These are phyloP conservation scores for Protobothrops mucrosquamatus DNA, from an alignment of 2,113 vertebrate species.

Conservation along the genomic window DNA sequence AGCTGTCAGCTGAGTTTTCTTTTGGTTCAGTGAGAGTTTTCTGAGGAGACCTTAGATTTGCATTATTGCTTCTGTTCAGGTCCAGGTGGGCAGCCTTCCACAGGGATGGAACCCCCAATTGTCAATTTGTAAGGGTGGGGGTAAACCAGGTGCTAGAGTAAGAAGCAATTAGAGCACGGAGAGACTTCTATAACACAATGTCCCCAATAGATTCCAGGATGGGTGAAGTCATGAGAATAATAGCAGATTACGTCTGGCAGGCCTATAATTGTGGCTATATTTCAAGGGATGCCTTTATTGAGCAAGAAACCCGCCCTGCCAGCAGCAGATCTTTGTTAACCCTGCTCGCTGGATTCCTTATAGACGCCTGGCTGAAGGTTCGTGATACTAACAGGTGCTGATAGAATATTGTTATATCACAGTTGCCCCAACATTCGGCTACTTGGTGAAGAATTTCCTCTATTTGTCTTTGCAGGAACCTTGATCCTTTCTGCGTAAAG, in stretches of 20 bases:
- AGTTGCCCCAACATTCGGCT: not conserved
- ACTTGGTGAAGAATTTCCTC: not conserved
- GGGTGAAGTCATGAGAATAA: slow-evolving; percentile 45
- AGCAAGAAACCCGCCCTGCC: slow-evolving; percentile 13
- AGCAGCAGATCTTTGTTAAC: slow-evolving; percentile 34
- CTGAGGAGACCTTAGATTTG: not conserved
- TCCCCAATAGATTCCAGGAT: not conserved
- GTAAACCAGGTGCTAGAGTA: not conserved
- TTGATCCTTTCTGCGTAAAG: not conserved
- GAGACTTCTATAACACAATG: not conserved
- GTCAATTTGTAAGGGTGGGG: not conserved
- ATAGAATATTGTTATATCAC: not conserved
- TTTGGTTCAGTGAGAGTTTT: not conserved
- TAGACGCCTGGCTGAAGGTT: not conserved
- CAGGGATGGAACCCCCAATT: not conserved
- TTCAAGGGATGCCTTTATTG: not conserved
- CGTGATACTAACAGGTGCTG: not conserved
- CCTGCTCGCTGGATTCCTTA: not conserved
- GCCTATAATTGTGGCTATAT: slow-evolving; percentile 40
- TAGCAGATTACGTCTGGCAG: slow-evolving; percentile 4
- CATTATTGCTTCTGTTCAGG: fast-evolving
- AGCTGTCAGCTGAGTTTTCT: not conserved
- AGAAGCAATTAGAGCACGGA: slow-evolving; percentile 22
- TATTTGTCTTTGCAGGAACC: not conserved
- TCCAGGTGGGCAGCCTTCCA: not conserved